These are phyloP conservation scores for Neodiprion virginianus DNA, from an alignment of 1,140 invertebrate genomes.

Conservation along the genomic window DNA sequence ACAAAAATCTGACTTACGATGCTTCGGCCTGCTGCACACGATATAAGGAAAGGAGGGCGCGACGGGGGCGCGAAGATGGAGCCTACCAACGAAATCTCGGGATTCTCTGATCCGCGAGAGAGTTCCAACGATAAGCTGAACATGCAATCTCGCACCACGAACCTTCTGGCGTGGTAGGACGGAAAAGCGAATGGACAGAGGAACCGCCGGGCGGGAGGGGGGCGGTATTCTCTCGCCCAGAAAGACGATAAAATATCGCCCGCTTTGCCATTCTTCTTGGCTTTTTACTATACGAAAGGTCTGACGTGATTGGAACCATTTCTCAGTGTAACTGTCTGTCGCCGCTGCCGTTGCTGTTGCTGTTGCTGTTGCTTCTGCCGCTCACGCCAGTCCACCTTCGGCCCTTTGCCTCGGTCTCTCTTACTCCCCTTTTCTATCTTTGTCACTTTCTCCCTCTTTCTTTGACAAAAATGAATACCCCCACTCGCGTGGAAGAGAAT, in stretches of 20 bases:
- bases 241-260: neutral
- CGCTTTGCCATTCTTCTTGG: conserved; percentile 7
- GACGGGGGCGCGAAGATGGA: neutral
- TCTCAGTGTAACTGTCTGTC: conserved; percentile 5
- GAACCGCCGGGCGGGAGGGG: neutral
- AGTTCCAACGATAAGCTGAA: neutral
- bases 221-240: neutral
- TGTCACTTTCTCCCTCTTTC: no score
- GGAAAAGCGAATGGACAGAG: neutral
- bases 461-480: neutral
- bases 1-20: neutral
- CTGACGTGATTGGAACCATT: conserved; percentile 1
- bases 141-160: neutral
- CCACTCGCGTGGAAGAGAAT: neutral
- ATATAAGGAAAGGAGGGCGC: neutral
- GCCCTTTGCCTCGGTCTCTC: no score
- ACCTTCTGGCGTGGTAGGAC: neutral
- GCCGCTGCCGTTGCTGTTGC: neutral
- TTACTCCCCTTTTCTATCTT: no score
- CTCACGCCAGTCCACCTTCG: no score
- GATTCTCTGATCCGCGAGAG: neutral
- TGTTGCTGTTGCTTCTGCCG: neutral
- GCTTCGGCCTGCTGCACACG: neutral
- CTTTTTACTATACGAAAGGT: neutral
- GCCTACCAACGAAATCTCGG: neutral